These are phyloP conservation scores for Druon quercuslanigerum DNA, from an alignment of 1,140 invertebrate species.

Conservation along the genomic window DNA sequence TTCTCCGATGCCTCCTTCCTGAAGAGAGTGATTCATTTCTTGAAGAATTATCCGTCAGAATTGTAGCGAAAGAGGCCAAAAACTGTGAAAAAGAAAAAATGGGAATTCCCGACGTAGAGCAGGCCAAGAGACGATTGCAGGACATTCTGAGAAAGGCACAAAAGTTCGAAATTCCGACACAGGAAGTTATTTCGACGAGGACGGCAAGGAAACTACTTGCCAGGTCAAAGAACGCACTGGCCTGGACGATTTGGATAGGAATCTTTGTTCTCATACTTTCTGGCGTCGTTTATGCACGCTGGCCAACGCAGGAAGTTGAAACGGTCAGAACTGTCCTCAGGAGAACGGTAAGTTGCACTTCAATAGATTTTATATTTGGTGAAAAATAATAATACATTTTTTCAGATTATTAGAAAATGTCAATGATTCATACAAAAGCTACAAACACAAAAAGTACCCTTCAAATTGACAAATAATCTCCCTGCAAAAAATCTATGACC, in stretches of 20 bases:
- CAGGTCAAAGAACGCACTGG: constrained; percentile 58
- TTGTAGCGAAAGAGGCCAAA: neutral
- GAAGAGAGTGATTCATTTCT: constrained; percentile 22
- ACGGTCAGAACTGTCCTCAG: constrained; percentile 66
- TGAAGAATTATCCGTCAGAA: neutral
- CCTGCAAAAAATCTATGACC: no score
- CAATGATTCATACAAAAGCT: no score
- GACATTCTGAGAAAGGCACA: constrained; percentile 63
- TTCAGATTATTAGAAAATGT: no score
- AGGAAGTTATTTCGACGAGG: constrained; percentile 61
- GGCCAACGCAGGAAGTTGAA: constrained; percentile 65
- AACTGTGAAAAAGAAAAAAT: constrained; percentile 39
- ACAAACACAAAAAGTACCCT: no score
- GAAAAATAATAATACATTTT: neutral
- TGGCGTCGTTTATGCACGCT: constrained; percentile 61
- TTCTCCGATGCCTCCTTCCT: constrained; percentile 13
- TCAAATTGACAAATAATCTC: no score
- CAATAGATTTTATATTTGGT: neutral
- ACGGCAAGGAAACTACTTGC: constrained; percentile 64
- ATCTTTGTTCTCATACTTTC: constrained; percentile 60
- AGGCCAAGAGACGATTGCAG: constrained; percentile 60
- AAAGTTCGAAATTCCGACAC: constrained; percentile 61
- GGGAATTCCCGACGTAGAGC: constrained; percentile 61
- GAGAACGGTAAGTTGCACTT: constrained; percentile 56
- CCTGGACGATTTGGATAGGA: constrained; percentile 60